Evolutionary conservation across 1,140 invertebrate species (phyloP).

Genomic region (honey bee (Apis mellifera)): Amel_HAv3.1 CM009931.2:19251001-19251500

Average conservation of each 20-base stretch:
- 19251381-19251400: background rate
- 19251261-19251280: background rate
- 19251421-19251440: background rate
- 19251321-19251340: no score
- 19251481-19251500: background rate
- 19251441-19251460: background rate
- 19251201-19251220: no score
- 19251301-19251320: background rate
- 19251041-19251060: no score
- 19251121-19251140: background rate
- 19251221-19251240: background rate
- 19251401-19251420: background rate
- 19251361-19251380: no score
- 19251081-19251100: no score
- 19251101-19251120: no score
- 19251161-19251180: no score
- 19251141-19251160: no score
- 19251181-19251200: background rate
- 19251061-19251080: background rate
- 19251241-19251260: background rate
- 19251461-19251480: background rate
- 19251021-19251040: background rate
- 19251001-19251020: background rate
- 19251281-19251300: no score
- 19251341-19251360: conserved; percentile 1